A percentile compares a stretch with the other conserved stretches of the same genome.
Conservation (phyloP, 2,797 vertebrate genomes). For the Selene dorsalis region DNA sequence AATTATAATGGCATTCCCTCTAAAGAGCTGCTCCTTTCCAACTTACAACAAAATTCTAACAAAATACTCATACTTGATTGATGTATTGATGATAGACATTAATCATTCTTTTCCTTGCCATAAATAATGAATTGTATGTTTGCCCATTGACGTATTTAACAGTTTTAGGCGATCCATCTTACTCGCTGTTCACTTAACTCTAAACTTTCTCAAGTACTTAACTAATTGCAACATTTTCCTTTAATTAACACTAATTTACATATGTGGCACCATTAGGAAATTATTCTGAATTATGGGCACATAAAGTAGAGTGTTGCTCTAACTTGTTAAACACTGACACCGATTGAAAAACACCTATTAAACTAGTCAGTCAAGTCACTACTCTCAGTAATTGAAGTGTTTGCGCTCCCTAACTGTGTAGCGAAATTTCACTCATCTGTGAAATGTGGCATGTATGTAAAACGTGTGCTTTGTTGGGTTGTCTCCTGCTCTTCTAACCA, state of each 20-base stretch:
- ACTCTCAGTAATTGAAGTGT: too few relatives aligned
- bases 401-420: too few relatives aligned
- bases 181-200: neutral
- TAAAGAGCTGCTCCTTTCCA: too few relatives aligned
- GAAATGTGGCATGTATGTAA: neutral
- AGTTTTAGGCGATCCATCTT: neutral
- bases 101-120: neutral
- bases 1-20: too few relatives aligned
- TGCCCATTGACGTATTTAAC: neutral
- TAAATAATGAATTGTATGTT: neutral
- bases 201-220: neutral
- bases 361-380: too few relatives aligned
- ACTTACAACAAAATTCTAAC: too few relatives aligned
- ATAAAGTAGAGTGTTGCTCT: neutral
- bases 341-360: neutral
- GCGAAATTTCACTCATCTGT: neutral
- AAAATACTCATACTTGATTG: too few relatives aligned
- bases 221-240: neutral
- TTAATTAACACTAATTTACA: neutral
- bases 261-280: too few relatives aligned
- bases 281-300: neutral
- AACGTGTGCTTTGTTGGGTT: neutral
- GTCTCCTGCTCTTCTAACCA: constrained; percentile 6
- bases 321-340: neutral
- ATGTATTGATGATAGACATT: too few relatives aligned